These are phyloP conservation scores for Drosophila incognita DNA, from an alignment of 2,888 invertebrate genomes.

Conservation along the genomic window DNA sequence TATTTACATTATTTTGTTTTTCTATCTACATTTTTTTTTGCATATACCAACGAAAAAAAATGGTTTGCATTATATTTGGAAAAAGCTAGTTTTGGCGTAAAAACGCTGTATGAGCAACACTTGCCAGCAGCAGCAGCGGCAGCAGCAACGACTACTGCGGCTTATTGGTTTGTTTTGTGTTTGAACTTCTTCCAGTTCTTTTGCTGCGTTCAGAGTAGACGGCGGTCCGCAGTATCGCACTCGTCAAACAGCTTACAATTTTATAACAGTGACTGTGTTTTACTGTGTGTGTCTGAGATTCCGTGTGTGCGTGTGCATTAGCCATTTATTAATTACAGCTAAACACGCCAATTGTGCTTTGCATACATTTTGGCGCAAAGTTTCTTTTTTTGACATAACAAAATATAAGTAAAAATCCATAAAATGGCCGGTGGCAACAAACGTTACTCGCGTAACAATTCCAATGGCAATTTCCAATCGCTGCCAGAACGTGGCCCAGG, in stretches of 20 bases:
- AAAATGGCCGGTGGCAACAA: conserved; percentile 84
- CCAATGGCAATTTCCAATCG: conserved; percentile 82
- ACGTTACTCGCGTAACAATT: conserved; percentile 82
- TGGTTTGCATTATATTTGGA: background rate
- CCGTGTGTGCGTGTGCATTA: conserved; percentile 39
- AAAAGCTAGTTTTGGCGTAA: background rate
- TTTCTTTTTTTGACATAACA: conserved; percentile 18
- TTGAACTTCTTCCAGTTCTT: conserved; percentile 77
- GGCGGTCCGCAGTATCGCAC: conserved; percentile 84
- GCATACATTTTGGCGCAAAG: conserved; percentile 73
- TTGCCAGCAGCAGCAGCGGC: conserved; percentile 13
- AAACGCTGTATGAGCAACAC: background rate
- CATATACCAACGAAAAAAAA: background rate
- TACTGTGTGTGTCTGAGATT: conserved; percentile 21
- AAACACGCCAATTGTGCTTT: conserved; percentile 66
- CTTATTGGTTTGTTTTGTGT: conserved; percentile 72
- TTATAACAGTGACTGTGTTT: conserved; percentile 29
- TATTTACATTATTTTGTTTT: background rate
- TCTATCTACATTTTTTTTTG: background rate
- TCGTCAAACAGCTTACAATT: conserved; percentile 27
- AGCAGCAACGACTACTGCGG: conserved; percentile 31
- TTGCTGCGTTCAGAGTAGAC: conserved; percentile 81
- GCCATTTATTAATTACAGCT: conserved; percentile 64
- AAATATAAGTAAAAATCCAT: conserved; percentile 20
- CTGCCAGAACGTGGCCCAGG: conserved; percentile 85